Percentiles rank a stretch among this genome's conserved stretches.
Evolutionary conservation across 92 coral and sea anemone genomes (phyloP).

Genomic region (Heliopora coerulea): DNA sequence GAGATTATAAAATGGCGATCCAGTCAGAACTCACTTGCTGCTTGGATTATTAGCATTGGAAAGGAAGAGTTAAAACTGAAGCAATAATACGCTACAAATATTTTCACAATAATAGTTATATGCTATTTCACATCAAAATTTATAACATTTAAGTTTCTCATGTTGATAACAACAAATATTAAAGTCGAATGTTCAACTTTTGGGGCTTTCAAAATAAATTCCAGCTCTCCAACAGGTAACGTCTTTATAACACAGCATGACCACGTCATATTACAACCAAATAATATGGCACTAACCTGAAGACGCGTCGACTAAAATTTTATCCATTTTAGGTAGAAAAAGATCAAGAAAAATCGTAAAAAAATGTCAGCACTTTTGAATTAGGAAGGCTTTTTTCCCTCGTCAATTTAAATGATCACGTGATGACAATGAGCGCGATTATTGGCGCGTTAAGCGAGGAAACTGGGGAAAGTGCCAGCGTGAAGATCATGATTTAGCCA

Average conservation of each 20-base stretch:
- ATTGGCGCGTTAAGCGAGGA: not conserved
- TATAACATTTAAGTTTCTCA: no score
- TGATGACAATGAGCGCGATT: not conserved
- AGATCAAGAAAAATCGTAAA: not conserved
- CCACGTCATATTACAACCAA: no score
- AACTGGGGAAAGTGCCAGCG: no score
- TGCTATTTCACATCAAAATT: no score
- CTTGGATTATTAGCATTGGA: no score
- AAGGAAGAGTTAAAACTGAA: no score
- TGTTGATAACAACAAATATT: no score
- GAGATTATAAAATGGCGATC: no score
- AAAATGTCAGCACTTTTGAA: not conserved
- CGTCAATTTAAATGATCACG: slow-evolving; percentile 22
- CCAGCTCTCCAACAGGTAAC: not conserved
- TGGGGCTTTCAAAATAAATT: not conserved
- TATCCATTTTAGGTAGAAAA: slow-evolving; percentile 4
- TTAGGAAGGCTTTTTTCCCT: slow-evolving; percentile 6
- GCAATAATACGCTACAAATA: no score
- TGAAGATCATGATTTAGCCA: no score
- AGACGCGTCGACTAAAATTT: not conserved
- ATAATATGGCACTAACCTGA: slow-evolving; percentile 2
- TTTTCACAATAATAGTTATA: no score
- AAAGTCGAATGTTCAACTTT: not conserved
- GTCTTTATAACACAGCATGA: not conserved
- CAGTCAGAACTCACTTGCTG: no score